These are phyloP conservation scores for Xiphophorus hellerii DNA, from an alignment of 2,113 vertebrate species.

Conservation along the genomic window DNA sequence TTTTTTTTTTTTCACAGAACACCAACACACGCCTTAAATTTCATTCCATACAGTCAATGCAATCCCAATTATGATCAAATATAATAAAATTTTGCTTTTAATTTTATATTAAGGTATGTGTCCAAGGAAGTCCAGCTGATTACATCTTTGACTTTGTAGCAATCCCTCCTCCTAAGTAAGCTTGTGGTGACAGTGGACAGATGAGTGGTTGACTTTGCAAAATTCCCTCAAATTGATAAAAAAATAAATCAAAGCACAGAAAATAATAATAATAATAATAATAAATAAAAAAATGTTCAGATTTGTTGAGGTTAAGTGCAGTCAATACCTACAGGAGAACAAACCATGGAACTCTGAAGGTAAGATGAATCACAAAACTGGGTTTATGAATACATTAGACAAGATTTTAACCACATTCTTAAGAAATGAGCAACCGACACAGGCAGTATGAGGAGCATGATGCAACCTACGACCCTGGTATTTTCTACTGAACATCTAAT, in stretches of 20 bases:
- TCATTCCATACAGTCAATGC: no score
- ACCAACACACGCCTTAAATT: no score
- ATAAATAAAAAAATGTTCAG: not conserved
- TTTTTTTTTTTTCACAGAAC: no score
- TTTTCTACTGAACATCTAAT: no score
- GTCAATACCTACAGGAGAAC: not conserved
- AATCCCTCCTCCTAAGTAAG: not conserved
- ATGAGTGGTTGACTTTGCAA: not conserved
- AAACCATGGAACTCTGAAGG: not conserved
- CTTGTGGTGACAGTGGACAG: not conserved
- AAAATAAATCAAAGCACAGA: not conserved
- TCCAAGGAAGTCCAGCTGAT: not conserved
- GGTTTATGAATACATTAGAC: no score
- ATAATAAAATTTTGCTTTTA: no score
- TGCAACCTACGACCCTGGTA: no score
- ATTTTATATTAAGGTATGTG: no score
- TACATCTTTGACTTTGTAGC: not conserved
- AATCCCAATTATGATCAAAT: no score
- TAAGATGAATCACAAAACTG: not conserved
- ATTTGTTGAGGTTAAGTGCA: not conserved
- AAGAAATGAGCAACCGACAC: not conserved
- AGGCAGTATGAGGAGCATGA: not conserved
- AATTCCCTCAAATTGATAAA: not conserved
- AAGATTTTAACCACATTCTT: no score
- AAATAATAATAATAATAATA: not conserved